phyloP scores from a whole-genome alignment of 2,113 vertebrate species.

The Nibea albiflora region DNA sequence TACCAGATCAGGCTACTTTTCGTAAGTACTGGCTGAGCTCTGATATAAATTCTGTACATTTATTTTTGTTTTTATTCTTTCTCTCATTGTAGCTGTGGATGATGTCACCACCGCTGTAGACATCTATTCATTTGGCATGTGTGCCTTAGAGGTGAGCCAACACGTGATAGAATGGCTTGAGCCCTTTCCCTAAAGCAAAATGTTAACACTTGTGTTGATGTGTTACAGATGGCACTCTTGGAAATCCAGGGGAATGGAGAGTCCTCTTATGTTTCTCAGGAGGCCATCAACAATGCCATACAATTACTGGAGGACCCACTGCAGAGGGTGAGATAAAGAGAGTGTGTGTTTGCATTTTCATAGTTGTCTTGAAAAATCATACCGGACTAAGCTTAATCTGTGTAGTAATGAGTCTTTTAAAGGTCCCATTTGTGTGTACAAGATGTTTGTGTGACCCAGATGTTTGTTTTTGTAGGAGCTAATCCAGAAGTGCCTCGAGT shows the following conservation, averaged over 20 bases:
- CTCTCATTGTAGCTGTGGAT: constrained; percentile 82
- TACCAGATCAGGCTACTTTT: neutral
- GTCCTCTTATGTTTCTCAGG: constrained; percentile 93
- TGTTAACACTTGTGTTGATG: constrained; percentile 6
- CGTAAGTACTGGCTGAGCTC: neutral
- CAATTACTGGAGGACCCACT: constrained; percentile 94
- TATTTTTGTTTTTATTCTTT: constrained; percentile 11
- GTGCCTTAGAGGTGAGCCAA: constrained; percentile 94
- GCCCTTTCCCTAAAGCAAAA: neutral
- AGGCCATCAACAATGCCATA: constrained; percentile 95
- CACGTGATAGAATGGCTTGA: neutral
- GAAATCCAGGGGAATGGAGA: constrained; percentile 99
- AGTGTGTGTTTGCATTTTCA: neutral
- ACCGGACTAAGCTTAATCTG: neutral
- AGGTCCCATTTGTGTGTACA: neutral
- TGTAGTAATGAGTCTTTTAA: neutral
- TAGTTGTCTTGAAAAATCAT: neutral
- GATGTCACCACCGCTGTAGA: constrained; percentile 97
- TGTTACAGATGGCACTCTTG: constrained; percentile 93
- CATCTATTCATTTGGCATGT: constrained; percentile 99
- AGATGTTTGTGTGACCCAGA: constrained; percentile 1
- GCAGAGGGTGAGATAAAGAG: constrained; percentile 89
- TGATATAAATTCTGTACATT: neutral
- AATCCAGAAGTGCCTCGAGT: constrained; percentile 95
- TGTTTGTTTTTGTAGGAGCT: constrained; percentile 86